Base-by-base conservation (phyloP, 1,140 invertebrate species). In the Trachymyrmex cornetzi region DNA sequence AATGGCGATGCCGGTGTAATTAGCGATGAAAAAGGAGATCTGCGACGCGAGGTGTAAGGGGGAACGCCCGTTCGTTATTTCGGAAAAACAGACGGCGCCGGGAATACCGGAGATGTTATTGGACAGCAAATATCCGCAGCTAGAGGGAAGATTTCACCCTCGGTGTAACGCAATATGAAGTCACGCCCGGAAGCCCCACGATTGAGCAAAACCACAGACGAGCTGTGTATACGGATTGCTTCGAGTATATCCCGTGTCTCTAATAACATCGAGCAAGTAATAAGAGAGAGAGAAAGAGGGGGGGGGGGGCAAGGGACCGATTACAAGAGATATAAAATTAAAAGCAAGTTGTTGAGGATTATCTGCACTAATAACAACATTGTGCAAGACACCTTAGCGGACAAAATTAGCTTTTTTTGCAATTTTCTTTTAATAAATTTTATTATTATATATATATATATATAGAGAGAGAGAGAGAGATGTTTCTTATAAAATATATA, bases 151-250 rank as follows among this genome's bases (percentile, higher is more conserved):
- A 84, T 84, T 84, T 84, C 55, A 84, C 80, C 80, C 69, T 77
- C 48, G 44, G 24, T 16, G 88, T 66, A 64, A 86, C 55, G 61
- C 67, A 53, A 86, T 80, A 88, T n/a, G 88, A 55, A 48, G 64
- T 81, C 77, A 61, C 16, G 66, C 22, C 27, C 61, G 55, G 85
- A 89, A 89, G 85, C 88, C 88, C 80, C 86, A 87, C 63, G 77
- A 87, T 86, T 72, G 71, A 71, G 71, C 61, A 50, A 72, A 89
- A 89, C 77, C 88, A 55, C 88, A 61, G 59, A 89, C 48, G 63
- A 75, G 27, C 11, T 22, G 53, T 38, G 84, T 61, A 77, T 79
- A 75, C 69, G 69, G 38, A 75, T 72, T 55, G 80, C 44, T 61
- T 61, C 67, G 55, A 61, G 55, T 74, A 61, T 74, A 82, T 74